phyloP scores from a whole-genome alignment of 2,797 vertebrate genomes.

The Sardinella longiceps region DNA sequence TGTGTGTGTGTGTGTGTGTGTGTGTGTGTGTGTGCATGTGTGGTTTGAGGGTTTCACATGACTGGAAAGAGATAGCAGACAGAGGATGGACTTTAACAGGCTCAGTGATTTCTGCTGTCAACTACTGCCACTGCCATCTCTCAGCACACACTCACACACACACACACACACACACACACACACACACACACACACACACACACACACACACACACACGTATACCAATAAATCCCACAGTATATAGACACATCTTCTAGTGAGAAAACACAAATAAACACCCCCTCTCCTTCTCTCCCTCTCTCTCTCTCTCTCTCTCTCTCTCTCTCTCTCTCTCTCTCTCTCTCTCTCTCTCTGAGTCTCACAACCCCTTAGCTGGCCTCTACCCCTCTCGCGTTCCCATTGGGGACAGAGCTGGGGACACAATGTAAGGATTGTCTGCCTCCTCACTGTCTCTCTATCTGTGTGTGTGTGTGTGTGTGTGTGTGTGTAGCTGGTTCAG shows the following conservation, averaged over 20 bases:
- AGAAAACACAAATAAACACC: slow-evolving; percentile 74
- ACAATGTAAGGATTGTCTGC: slow-evolving; percentile 21
- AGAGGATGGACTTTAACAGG: slow-evolving; percentile 53
- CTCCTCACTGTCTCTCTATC: not conserved
- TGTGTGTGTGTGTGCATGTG: not conserved
- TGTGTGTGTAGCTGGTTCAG: not conserved
- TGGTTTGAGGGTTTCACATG: not conserved
- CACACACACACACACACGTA: not conserved
- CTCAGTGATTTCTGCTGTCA: slow-evolving; percentile 64
- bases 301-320: too few species aligned
- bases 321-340: too few species aligned
- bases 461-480: too few species aligned
- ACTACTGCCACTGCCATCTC: slow-evolving; percentile 36
- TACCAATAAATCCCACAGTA: slow-evolving; percentile 44
- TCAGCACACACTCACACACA: slow-evolving; percentile 39
- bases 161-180: not conserved
- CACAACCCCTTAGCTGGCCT: not conserved
- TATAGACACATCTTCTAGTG: slow-evolving; percentile 57
- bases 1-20: slow-evolving; percentile 5
- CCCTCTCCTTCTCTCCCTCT: slow-evolving; percentile 68
- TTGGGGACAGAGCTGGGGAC: not conserved
- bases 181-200: not conserved
- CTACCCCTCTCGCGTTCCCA: not conserved
- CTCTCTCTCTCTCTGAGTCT: too few species aligned
- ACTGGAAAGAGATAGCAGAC: slow-evolving; percentile 54